phyloP scores from a whole-genome alignment of 1,140 invertebrate species.

The Maconellicoccus hirsutus region DNA sequence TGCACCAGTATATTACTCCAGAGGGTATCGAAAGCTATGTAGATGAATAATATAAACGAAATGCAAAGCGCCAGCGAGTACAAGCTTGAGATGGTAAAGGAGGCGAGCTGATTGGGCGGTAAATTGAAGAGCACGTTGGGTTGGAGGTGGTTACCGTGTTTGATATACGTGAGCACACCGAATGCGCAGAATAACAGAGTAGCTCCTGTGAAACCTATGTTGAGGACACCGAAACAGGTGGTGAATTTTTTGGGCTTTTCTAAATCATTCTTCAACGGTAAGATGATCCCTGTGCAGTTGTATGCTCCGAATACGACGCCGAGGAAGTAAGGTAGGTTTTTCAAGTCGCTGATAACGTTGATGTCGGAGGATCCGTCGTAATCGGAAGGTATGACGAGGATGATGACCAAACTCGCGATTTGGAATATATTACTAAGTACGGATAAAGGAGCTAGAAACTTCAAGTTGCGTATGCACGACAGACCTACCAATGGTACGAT shows the following conservation, averaged over 20 bases:
- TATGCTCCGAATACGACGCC: background rate
- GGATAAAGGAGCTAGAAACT: constrained; percentile 59
- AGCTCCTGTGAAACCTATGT: background rate
- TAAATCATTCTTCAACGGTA: background rate
- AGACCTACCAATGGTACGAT: constrained; percentile 52
- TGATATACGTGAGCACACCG: background rate
- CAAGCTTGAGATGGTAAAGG: background rate
- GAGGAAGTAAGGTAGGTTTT: background rate
- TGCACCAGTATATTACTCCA: background rate
- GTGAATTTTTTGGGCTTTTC: background rate
- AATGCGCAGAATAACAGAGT: background rate
- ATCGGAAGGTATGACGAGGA: constrained; percentile 48
- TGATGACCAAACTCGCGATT: constrained; percentile 48
- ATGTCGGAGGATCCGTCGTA: constrained; percentile 35
- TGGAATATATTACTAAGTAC: constrained; percentile 55
- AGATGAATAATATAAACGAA: background rate
- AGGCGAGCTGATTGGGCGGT: background rate
- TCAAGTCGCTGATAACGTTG: constrained; percentile 34
- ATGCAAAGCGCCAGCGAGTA: background rate
- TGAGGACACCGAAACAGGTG: background rate
- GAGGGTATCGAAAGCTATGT: background rate
- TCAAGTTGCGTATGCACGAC: constrained; percentile 56
- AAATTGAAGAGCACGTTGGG: background rate
- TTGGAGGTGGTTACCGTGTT: background rate
- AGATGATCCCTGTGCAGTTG: background rate